Evolutionary conservation across 2,113 vertebrate species (phyloP), one percentile per base, ranked within the genome.

Genomic region (Sminthopsis crassicaudata): DNA sequence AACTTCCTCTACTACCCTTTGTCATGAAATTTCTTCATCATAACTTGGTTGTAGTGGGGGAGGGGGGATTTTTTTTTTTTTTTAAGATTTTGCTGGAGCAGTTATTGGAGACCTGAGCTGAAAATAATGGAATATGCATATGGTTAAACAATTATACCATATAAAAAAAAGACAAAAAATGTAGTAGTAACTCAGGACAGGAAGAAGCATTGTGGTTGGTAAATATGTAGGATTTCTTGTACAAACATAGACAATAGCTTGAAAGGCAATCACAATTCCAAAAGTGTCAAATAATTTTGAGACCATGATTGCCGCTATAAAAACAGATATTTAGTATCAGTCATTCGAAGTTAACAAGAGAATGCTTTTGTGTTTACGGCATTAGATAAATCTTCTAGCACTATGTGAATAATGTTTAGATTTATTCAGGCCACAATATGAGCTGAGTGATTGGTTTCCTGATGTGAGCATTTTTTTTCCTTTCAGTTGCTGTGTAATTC

Each of bases 381-480:
- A 11, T 93, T 24, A 1, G 92, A 7, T 4, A 27, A 0, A 46
- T 48, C 30, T 46, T 26, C 6, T 91, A 76, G 90, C 60, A 16
- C 89, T 91, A 67, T 26, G 0, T 2, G 91, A 90, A 25, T 67
- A 2, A 25, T 53, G 1, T 91, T 96, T 60, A 0, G 51, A 0
- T 93, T 94, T 92, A 57, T 92, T 97, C 96, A 46, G 97, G 96
- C 89, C 84, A 14, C 46, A 95, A 0, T 46, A 95, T 93, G 96
- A 95, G 93, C 94, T 10, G 53, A 93, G 90, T 51, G 91, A 0
- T 93, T 92, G 30, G 88, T 92, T 97, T 98, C 97, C 97, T 95
- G 95, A 94, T 53, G 0, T 27, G 93, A 93, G 92, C 60, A 16
- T 91, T 97, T 98, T 91, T 97, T 98, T 91, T 94, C 96, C 94